These are phyloP conservation scores for Eretmochelys imbricata DNA, from an alignment of 2,113 vertebrate species.

Conservation along the genomic window DNA sequence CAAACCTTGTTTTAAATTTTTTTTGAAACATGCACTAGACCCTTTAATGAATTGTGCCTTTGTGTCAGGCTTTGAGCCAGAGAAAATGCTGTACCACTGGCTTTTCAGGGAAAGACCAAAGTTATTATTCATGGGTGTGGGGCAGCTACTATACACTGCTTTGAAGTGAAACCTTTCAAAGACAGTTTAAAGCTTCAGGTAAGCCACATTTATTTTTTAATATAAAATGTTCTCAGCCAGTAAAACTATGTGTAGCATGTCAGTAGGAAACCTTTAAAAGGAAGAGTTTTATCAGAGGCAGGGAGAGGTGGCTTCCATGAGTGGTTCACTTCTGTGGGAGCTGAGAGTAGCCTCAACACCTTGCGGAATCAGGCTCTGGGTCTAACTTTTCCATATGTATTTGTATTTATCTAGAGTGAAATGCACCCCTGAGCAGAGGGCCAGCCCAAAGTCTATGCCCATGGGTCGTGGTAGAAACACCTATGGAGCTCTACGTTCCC, in stretches of 20 bases:
- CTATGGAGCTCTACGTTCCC: not conserved
- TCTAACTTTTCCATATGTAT: not conserved
- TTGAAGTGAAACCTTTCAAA: conserved; percentile 55
- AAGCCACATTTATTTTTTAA: conserved; percentile 29
- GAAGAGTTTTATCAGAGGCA: not conserved
- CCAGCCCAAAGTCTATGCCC: not conserved
- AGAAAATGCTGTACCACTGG: conserved; percentile 25
- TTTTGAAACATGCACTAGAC: not conserved
- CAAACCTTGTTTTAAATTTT: not conserved
- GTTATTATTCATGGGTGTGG: conserved; percentile 52
- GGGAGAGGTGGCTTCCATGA: not conserved
- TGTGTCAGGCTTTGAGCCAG: conserved; percentile 29
- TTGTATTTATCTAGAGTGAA: not conserved
- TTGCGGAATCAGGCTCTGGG: not conserved
- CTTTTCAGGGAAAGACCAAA: conserved; percentile 51
- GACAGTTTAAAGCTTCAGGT: conserved; percentile 32
- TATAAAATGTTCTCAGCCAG: conserved; percentile 10
- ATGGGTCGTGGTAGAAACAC: not conserved
- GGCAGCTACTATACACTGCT: conserved; percentile 18
- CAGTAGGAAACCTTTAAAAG: not conserved
- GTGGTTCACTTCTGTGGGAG: not conserved
- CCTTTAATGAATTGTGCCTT: conserved; percentile 25
- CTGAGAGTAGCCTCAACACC: not conserved
- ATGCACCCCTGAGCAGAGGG: not conserved
- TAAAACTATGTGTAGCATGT: not conserved